Base-by-base conservation (phyloP, 2,113 vertebrate genomes). In the Strix uralensis region DNA sequence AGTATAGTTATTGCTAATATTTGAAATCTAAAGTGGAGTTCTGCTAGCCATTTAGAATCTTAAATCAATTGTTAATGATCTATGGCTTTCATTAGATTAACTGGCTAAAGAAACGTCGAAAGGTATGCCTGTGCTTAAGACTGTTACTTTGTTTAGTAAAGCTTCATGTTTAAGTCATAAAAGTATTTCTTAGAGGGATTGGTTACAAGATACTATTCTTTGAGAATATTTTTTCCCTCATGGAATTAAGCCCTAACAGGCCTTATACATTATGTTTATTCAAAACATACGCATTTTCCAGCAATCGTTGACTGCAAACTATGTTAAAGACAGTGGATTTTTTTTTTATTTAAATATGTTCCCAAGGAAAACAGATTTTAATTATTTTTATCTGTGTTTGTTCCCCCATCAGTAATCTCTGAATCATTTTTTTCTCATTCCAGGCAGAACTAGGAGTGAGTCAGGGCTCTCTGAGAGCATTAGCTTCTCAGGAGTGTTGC, bases 281-380 rank as follows among this genome's bases (percentile, higher is more conserved):
- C 26, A 89, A 82, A 83, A 13, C 3, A 38, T 29, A 51, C 32
- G 5, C 5, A 63, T 87, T 84, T 85, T 71, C 23, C 36, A 70
- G 46, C 3, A 67, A 58, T 2, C 3, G 0, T 19, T 82, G 16
- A 16, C 7, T 27, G 13, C 0, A 0, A 7, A 44, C 8, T 19
- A 4, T 22, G 7, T 63, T 69, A 87, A 83, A 77, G 29, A 67
- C 26, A 34, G 6, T 58, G 1, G 1, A 3, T n/a, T 85, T 87
- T 87, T 87, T 90, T 18, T 55, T 72, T 49, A 36, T 38, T 86
- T 63, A 80, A 47, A 6, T 70, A 2, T 44, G 8, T 38, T 83
- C 18, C 20, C 15, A 34, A 20, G 11, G 18, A 44, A 83, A 74
- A 57, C 7, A 61, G 46, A 74, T 15, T 23, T 71, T 34, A 66